Evolutionary conservation across 2,797 vertebrate genomes (phyloP), one percentile per base, ranked within the genome.

Genomic region (Sus cebifrons): DNA sequence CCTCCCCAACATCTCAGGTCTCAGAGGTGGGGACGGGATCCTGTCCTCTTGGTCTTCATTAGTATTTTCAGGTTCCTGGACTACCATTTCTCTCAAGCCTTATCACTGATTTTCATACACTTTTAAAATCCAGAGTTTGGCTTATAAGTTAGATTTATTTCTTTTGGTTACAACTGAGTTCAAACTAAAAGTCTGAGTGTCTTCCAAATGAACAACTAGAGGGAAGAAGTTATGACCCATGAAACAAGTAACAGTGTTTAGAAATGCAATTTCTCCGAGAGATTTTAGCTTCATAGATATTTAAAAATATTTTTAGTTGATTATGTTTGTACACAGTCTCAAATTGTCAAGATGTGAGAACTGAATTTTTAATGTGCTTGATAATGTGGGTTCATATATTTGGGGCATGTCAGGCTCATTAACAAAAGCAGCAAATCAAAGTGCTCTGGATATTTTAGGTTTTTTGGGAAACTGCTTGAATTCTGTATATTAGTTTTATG

Each of bases 251-350:
- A 65, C 70, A 52, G 23, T 23, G 49, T 74, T 91, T 71, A 74
- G n/a, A 90, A 89, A 78, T 36, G 40, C 32, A 79, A 40, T 87
- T 90, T 89, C n/a, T 73, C n/a, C 23, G 60, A 58, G 62, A 89
- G 23, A 93, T 78, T 93, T 95, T 92, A 85, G 86, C 85, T 92
- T 88, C 36, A 52, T 14, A 90, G n/a, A 71, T 60, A 90, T 58
- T 91, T 97, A 3, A 90, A 92, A 91, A 64, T 87, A 86, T 91
- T 92, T 94, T 71, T 77, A 56, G 74, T 62, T 96, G 65, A 93
- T 85, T 87, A 88, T 89, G 18, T 94, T 88, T 96, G 29, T 40
- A 79, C 6, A 65, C 4, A 89, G 44, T 82, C 62, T 89, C 25
- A 65, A 84, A 91, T 36, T 36, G 11, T 74, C 73, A 89, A 84